phyloP scores from a whole-genome alignment of 2,888 invertebrate genomes.

The Aromia moschata region DNA sequence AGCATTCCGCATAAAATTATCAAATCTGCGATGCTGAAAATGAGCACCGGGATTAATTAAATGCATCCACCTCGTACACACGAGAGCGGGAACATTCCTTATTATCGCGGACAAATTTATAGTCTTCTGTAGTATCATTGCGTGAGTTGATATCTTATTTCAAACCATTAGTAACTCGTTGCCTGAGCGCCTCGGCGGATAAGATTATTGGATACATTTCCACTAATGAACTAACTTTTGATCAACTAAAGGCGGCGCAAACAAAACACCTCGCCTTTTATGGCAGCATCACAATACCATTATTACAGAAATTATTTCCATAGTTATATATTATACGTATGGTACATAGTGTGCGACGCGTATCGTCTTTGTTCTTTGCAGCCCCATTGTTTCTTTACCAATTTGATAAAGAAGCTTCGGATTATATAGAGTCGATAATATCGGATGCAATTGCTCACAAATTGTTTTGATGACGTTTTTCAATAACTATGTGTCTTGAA shows the following conservation, averaged over 20 bases:
- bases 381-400: constrained; percentile 37
- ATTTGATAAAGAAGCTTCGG: constrained; percentile 20
- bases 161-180: constrained; percentile 62
- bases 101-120: constrained; percentile 60
- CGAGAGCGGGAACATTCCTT: constrained; percentile 52
- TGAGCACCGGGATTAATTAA: constrained; percentile 38
- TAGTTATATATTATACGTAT: constrained; percentile 15
- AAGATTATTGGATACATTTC: constrained; percentile 62
- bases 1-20: constrained; percentile 26
- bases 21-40: constrained; percentile 25
- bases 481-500: no score
- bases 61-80: constrained; percentile 32
- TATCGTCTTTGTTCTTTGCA: constrained; percentile 41
- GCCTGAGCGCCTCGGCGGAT: constrained; percentile 54
- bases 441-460: no score
- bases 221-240: constrained; percentile 63
- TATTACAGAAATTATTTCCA: constrained; percentile 46
- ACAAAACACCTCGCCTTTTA: constrained; percentile 52
- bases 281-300: constrained; percentile 42
- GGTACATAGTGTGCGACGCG: constrained; percentile 24
- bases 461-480: no score
- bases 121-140: constrained; percentile 59
- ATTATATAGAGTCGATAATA: no score
- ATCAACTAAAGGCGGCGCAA: constrained; percentile 54
- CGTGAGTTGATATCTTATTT: constrained; percentile 65